Conservation (phyloP, 2,113 vertebrate genomes). For the Proterorhinus semilunaris region DNA sequence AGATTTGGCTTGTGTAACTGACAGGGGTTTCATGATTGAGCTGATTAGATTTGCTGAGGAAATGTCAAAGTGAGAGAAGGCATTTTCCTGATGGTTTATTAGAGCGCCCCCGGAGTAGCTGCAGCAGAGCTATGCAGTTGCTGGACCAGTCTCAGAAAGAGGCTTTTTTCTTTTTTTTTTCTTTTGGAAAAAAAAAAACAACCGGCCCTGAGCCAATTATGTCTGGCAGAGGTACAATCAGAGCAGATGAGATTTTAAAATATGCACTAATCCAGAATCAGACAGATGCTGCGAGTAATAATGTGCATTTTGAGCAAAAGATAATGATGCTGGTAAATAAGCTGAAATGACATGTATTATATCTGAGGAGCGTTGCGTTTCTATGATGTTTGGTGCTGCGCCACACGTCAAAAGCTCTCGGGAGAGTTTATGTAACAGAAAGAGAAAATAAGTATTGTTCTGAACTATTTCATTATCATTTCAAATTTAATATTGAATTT, state of each 20-base stretch:
- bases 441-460: neutral
- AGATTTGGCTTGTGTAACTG: conserved; percentile 3
- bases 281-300: conserved; percentile 8
- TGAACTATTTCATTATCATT: neutral
- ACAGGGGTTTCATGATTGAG: conserved; percentile 10
- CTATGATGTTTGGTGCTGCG: neutral
- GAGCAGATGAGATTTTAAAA: conserved; percentile 1
- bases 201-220: neutral
- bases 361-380: neutral
- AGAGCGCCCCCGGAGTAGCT: neutral
- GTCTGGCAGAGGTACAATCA: conserved; percentile 6
- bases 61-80: neutral
- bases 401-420: neutral
- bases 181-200: no score
- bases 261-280: conserved; percentile 16
- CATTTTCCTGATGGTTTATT: conserved; percentile 9
- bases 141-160: conserved; percentile 7
- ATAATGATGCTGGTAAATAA: conserved; percentile 9
- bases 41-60: conserved; percentile 5
- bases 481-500: neutral
- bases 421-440: neutral
- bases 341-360: neutral
- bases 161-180: conserved; percentile 1
- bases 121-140: neutral
- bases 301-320: neutral